Percentiles rank a stretch among this genome's conserved stretches.
Conservation (phyloP, 2,888 invertebrate species). For the Drosophila meridionalis region DNA sequence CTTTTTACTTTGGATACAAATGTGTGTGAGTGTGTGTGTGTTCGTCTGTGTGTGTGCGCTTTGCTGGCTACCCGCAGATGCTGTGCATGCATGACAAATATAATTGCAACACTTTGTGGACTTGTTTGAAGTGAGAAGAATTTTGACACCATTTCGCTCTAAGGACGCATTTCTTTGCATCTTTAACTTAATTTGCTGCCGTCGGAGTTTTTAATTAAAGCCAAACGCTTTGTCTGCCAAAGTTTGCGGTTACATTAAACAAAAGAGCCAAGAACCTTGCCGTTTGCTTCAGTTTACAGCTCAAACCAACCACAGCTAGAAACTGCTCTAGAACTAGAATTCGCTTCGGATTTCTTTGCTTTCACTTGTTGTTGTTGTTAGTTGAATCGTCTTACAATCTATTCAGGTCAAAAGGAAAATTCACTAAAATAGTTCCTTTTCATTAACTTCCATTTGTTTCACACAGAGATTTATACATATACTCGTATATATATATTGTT, state of each 20-base stretch:
- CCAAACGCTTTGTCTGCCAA: conserved; percentile 23
- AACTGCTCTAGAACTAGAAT: conserved; percentile 1
- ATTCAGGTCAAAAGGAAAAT: not conserved
- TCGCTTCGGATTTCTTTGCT: not conserved
- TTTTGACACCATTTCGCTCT: conserved; percentile 70
- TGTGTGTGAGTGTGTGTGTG: not conserved
- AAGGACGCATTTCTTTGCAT: conserved; percentile 66
- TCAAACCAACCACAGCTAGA: not conserved
- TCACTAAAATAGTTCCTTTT: not conserved
- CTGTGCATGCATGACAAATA: conserved; percentile 66
- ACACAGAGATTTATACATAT: not conserved
- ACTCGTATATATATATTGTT: not conserved
- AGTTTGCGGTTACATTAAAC: conserved; percentile 15
- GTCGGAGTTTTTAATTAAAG: conserved; percentile 64
- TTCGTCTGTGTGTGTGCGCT: conserved; percentile 27
- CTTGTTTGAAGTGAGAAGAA: conserved; percentile 68
- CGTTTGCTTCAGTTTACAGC: not conserved
- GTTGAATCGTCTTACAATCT: not conserved
- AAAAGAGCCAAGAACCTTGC: not conserved
- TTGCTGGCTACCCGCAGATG: conserved; percentile 49
- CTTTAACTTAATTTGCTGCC: conserved; percentile 66
- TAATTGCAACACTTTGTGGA: conserved; percentile 73
- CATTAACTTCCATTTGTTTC: not conserved
- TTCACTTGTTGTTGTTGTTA: not conserved
- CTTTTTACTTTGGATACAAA: conserved; percentile 15